These are phyloP conservation scores for Armadillidium nasatum DNA, from an alignment of 1,140 invertebrate species.

Conservation along the genomic window DNA sequence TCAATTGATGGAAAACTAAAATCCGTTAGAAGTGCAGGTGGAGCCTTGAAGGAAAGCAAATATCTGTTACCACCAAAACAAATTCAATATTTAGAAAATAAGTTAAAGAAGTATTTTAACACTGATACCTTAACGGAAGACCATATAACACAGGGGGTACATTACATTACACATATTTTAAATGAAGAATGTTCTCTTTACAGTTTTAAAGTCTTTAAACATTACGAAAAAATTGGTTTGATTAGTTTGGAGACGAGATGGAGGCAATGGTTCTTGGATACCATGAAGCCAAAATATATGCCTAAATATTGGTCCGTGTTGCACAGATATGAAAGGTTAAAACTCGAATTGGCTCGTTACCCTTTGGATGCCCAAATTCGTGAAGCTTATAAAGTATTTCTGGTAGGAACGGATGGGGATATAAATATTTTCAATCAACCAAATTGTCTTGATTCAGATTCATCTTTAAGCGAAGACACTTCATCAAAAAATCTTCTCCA, in stretches of 20 bases:
- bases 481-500: too few species aligned
- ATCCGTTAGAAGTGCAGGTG: constrained; percentile 62
- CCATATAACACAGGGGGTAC: constrained; percentile 46
- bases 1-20: constrained; percentile 49
- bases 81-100: constrained; percentile 44
- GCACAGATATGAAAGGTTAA: constrained; percentile 54
- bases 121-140: constrained; percentile 48
- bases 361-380: constrained; percentile 32
- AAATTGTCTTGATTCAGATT: background rate
- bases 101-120: constrained; percentile 48
- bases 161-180: constrained; percentile 48
- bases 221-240: constrained; percentile 58
- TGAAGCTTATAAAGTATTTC: constrained; percentile 31
- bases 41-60: constrained; percentile 55
- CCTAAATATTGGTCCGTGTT: constrained; percentile 70
- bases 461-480: too few species aligned
- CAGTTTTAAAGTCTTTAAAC: constrained; percentile 63
- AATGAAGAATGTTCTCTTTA: constrained; percentile 60
- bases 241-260: constrained; percentile 66
- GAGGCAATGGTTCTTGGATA: constrained; percentile 69
- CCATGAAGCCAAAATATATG: constrained; percentile 67
- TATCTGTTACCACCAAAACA: constrained; percentile 34
- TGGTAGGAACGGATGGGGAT: constrained; percentile 37
- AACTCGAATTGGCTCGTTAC: constrained; percentile 34
- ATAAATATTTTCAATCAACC: constrained; percentile 34